Base-by-base conservation (phyloP, 2,797 vertebrate genomes). In the Sebastes iracundus region DNA sequence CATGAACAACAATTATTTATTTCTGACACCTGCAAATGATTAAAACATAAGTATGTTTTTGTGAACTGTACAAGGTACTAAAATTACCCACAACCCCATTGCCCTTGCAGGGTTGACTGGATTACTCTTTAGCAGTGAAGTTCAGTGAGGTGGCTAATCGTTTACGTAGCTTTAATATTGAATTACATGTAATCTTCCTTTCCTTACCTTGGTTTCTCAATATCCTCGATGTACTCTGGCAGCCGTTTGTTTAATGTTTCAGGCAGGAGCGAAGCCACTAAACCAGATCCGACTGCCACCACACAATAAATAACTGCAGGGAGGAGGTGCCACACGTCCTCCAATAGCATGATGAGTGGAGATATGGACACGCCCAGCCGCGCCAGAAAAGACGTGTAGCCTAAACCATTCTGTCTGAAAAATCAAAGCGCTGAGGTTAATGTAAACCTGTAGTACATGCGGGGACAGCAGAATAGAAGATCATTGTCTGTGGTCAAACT, bases 371-470 rank as follows among this genome's bases (percentile, higher is more conserved):
- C 97, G 0, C 96, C 97, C 1, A 98, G 75, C 0, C 97, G 94
- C 0, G 96, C 97, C 83, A 97, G 0, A 14, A 98, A 96, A 1
- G 96, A 92, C 1, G 93, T 95, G 87, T 96, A 96, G 18, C 98
- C 98, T 80, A 98, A 77, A n/a, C 97, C 97, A 0, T 97, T 98
- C 93, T 99, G 98, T 89, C 97, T 99, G 95, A 30, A 79, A 74
- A 42, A 66, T 20, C 30, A 80, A 81, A 92, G 60, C 16, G 4
- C 4, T 3, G 7, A 33, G 6, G 33, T 80, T 67, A 78, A 72
- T 77, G 20, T 2, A 49, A 59, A 75, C 16, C 8, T 46, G 22
- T 10, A 0, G 9, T 55, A 20, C 2, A 46, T 61, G 22, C 93
- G 4, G 18, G n/a, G 3, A 53, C 63, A 3, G 90, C 77, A 1